phyloP scores from a whole-genome alignment of 2,113 vertebrate species.

The Sebastes fasciatus region DNA sequence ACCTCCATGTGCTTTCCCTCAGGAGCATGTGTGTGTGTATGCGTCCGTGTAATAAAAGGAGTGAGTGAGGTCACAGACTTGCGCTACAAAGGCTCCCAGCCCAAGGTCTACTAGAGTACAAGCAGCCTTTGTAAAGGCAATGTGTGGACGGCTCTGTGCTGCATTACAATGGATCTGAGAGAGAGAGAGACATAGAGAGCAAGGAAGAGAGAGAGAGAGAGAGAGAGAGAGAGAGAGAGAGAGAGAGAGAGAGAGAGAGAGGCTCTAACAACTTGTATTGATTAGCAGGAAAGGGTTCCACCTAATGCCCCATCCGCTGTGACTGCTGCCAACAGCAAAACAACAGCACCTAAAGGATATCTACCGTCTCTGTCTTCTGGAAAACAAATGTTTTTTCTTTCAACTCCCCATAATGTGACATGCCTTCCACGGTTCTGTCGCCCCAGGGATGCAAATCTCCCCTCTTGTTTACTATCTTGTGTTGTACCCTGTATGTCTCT shows the following conservation, averaged over 20 bases:
- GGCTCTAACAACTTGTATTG: constrained; percentile 60
- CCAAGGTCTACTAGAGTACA: constrained; percentile 78
- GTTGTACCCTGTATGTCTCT: not conserved
- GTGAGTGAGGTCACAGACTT: constrained; percentile 79
- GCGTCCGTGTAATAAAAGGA: constrained; percentile 48
- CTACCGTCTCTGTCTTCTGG: constrained; percentile 4
- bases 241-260: constrained; percentile 33
- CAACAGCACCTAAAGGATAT: constrained; percentile 18
- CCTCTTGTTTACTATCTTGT: not conserved
- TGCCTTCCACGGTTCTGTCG: constrained; percentile 12
- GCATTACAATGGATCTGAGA: constrained; percentile 78
- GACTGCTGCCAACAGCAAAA: constrained; percentile 42
- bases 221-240: too few relatives aligned
- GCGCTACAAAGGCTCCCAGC: constrained; percentile 73
- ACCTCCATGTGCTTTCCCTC: constrained; percentile 19
- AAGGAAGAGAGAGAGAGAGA: constrained; percentile 22
- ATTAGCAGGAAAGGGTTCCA: constrained; percentile 65
- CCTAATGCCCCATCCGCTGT: constrained; percentile 40
- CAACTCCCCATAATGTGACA: constrained; percentile 10
- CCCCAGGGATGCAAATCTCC: not conserved
- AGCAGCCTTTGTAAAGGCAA: constrained; percentile 75
- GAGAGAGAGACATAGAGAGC: constrained; percentile 20
- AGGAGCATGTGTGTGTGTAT: constrained; percentile 18
- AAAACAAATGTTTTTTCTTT: constrained; percentile 16
- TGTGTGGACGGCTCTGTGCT: constrained; percentile 78